A percentile compares a stretch with the other conserved stretches of the same genome.
Conservation (phyloP, 2,113 vertebrate species). For the Campylorhamphus procurvoides region DNA sequence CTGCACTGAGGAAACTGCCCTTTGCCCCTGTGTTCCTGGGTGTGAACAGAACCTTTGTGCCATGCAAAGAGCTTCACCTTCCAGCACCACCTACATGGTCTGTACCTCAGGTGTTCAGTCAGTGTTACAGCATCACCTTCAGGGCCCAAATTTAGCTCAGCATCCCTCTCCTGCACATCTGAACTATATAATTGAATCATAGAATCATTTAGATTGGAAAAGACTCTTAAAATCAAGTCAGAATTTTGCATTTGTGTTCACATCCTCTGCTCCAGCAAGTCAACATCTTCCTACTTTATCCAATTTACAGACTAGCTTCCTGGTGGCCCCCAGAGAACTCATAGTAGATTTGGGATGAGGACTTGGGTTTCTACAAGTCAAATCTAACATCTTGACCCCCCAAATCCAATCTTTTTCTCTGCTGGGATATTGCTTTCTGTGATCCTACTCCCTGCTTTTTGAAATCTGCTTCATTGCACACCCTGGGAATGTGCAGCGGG, state of each 20-base stretch:
- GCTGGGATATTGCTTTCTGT: not conserved
- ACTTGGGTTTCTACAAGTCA: not conserved
- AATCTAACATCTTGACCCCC: not conserved
- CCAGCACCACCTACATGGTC: not conserved
- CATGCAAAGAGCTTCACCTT: not conserved
- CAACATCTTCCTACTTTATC: not conserved
- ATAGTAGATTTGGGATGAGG: not conserved
- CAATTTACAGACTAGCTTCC: not conserved
- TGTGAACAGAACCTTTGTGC: not conserved
- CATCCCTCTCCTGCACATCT: not conserved
- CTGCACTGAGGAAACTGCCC: not conserved
- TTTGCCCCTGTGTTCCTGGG: not conserved
- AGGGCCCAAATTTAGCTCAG: not conserved
- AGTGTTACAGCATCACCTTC: not conserved
- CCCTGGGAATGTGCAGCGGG: not conserved
- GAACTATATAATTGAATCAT: not conserved
- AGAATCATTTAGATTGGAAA: not conserved
- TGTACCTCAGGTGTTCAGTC: not conserved
- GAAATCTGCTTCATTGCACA: not conserved
- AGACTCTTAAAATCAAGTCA: not conserved
- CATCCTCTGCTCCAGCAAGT: not conserved
- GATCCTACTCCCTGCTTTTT: not conserved
- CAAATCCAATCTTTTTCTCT: not conserved
- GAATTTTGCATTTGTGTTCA: not conserved
- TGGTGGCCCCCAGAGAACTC: not conserved